phyloP scores from a whole-genome alignment of 2,113 vertebrate genomes.

The Atlantisia rogersi region DNA sequence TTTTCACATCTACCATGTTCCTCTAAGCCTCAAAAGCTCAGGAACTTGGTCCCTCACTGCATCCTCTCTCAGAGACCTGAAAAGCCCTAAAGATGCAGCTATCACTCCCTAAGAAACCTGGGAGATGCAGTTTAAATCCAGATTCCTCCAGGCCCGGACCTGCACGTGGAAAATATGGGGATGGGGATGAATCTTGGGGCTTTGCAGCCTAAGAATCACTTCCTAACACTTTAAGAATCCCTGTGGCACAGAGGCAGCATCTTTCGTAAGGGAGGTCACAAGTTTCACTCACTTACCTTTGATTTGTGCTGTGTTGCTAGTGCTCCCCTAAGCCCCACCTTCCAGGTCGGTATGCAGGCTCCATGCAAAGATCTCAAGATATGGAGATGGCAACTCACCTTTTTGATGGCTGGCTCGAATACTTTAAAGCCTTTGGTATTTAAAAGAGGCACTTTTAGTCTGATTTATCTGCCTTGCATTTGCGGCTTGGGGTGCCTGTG shows the following conservation, averaged over 20 bases:
- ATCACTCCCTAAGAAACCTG: neutral
- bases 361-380: constrained; percentile 55
- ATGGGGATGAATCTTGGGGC: neutral
- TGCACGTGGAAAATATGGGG: accelerated
- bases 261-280: neutral
- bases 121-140: neutral
- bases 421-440: constrained; percentile 61
- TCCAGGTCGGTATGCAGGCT: constrained; percentile 32
- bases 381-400: constrained; percentile 19
- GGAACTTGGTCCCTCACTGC: neutral
- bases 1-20: neutral
- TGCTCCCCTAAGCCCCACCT: constrained; percentile 52
- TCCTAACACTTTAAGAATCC: neutral
- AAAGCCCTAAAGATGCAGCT: neutral
- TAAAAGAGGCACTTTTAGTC: constrained; percentile 52
- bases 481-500: neutral
- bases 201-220: neutral
- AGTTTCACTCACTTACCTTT: neutral
- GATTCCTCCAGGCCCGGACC: neutral
- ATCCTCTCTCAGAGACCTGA: neutral
- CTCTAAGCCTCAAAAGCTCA: neutral
- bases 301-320: neutral
- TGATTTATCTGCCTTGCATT: constrained; percentile 48
- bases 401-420: constrained; percentile 25
- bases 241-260: neutral